A percentile compares a stretch with the other conserved stretches of the same genome.
These are phyloP conservation scores for Typhlichthys eigenmanni DNA, from an alignment of 2,797 vertebrate species.

Conservation along the genomic window DNA sequence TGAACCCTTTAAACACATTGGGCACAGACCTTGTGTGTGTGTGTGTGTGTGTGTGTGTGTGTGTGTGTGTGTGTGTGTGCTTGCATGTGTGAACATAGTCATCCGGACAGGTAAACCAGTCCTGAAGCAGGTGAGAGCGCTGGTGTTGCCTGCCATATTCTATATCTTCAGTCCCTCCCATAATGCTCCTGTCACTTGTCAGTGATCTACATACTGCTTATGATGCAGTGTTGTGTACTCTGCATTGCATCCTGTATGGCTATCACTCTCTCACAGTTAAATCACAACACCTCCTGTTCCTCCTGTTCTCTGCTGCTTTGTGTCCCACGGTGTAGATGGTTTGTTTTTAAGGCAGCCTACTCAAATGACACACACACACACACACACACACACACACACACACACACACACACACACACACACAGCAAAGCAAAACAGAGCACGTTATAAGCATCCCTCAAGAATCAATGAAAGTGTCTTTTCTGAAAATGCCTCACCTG, in stretches of 20 bases:
- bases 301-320: slow-evolving; percentile 42
- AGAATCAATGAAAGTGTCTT: slow-evolving; percentile 15
- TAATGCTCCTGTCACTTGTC: no score
- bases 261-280: slow-evolving; percentile 36
- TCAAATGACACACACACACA: no score
- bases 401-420: slow-evolving; percentile 23
- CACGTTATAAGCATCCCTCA: slow-evolving; percentile 20
- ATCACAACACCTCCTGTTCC: slow-evolving; percentile 45
- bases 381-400: no score
- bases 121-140: slow-evolving; percentile 27
- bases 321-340: slow-evolving; percentile 34
- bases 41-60: no score
- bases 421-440: slow-evolving; percentile 28
- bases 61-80: no score
- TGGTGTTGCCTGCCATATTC: background rate
- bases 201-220: no score
- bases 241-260: background rate
- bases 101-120: no score
- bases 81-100: no score
- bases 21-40: no score
- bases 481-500: slow-evolving; percentile 4
- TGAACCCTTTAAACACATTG: slow-evolving; percentile 27
- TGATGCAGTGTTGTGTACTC: no score
- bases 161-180: no score
- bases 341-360: slow-evolving; percentile 43